Percentiles rank a stretch among this genome's conserved stretches.
Evolutionary conservation across 2,888 invertebrate genomes (phyloP).

Genomic region (Melieria omissa): DNA sequence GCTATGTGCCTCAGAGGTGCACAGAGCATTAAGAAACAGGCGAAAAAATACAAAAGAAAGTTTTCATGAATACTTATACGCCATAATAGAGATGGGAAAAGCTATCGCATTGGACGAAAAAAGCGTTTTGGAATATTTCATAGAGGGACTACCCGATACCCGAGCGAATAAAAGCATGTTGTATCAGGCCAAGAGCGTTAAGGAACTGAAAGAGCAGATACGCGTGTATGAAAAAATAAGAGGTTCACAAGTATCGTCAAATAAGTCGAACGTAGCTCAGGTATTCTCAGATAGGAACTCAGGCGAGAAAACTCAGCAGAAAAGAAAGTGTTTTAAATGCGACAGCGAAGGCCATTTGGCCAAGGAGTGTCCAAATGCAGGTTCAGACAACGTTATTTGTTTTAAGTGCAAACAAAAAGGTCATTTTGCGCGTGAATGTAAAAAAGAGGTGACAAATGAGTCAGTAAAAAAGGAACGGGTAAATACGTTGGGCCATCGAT

Average conservation of each 20-base stretch:
- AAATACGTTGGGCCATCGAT: background rate
- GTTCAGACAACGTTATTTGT: background rate
- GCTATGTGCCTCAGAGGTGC: slow-evolving; percentile 27
- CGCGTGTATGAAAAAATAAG: slow-evolving; percentile 30
- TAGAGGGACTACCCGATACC: slow-evolving; percentile 34
- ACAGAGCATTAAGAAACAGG: slow-evolving; percentile 26
- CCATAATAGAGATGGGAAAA: slow-evolving; percentile 31
- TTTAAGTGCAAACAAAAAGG: slow-evolving; percentile 10
- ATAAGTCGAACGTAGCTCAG: background rate
- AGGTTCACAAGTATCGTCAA: slow-evolving; percentile 17
- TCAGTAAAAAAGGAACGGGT: background rate
- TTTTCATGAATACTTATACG: slow-evolving; percentile 30
- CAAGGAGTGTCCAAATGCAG: slow-evolving; percentile 1
- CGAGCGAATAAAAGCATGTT: slow-evolving; percentile 32
- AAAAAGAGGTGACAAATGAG: background rate
- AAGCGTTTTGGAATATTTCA: slow-evolving; percentile 35
- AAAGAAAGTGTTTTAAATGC: slow-evolving; percentile 15
- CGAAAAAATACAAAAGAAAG: slow-evolving; percentile 19
- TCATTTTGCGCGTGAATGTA: slow-evolving; percentile 1
- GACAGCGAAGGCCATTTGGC: slow-evolving; percentile 5
- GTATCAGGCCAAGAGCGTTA: slow-evolving; percentile 29
- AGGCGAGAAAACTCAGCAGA: background rate
- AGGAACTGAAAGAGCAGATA: slow-evolving; percentile 21
- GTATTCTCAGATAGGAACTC: background rate
- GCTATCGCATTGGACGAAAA: slow-evolving; percentile 31